Base-by-base conservation (phyloP, 1,140 invertebrate species). In the Charaxes varanes region DNA sequence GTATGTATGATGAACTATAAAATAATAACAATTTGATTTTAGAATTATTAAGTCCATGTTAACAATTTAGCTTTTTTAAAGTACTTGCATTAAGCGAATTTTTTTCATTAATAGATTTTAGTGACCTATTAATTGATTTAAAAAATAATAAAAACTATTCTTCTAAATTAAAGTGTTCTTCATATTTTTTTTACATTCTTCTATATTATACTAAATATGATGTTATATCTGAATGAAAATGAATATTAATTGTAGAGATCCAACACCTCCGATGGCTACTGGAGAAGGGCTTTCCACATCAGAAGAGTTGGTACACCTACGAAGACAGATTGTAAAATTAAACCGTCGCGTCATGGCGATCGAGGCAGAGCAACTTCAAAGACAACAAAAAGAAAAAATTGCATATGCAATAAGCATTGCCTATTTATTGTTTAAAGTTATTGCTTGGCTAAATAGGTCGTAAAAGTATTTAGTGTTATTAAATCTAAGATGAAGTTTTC, bases 281-380 rank as follows among this genome's bases (percentile, higher is more conserved):
- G 87, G 89, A 36, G 91, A 92, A 48, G 86, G 89, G 50, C 73
- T 93, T 37, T 89, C 89, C 19, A 87, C 91, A 41, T 87, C 87
- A 30, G 93, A 95, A 81, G 93, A 95, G 80, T 85, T 95, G 22
- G 85, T 92, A 14, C 92, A 95, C 78, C 85, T 96, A 56, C 87
- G 93, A 31, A 86, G 92, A 22, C 93, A 95, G 81, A 87, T 95
- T 58, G 92, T 92, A 2, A 93, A 94, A 70, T 66, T 96, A 19
- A 94, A 94, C 71, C 86, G 93, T n/a, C 89, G 94, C 21, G 89
- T 96, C 1, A 90, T 95, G 86, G 88, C 92, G 10, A 88, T 96
- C 31, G 94, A 96, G 83, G 86, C 93, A 34, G 93, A 95, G 54
- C 90, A 91, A 54, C 79, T 91, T 24, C 91, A 93, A 62, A 86